Percentiles rank a stretch among this genome's conserved stretches.
These are phyloP conservation scores for Tiliacea citrago DNA, from an alignment of 2,888 invertebrate genomes.

Conservation along the genomic window DNA sequence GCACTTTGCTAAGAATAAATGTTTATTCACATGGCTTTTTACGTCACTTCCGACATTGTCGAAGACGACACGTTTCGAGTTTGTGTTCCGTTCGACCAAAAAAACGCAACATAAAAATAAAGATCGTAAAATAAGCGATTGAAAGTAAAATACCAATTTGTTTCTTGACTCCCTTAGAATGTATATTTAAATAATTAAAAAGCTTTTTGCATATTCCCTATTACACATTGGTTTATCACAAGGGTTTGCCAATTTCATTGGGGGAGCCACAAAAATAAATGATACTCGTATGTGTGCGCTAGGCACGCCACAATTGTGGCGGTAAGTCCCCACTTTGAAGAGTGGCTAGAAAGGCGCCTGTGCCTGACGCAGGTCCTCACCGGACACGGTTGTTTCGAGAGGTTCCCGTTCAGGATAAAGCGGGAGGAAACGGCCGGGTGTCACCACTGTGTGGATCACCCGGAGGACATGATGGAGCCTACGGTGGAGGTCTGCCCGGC, in stretches of 20 bases:
- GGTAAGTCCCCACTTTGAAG: too few species aligned
- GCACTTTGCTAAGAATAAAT: neutral
- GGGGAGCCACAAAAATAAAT: neutral
- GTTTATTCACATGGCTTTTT: neutral
- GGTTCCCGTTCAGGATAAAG: too few species aligned
- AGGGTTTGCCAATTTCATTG: slow-evolving; percentile 14
- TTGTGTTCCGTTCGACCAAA: neutral
- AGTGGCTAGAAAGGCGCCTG: too few species aligned
- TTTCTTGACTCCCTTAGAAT: neutral
- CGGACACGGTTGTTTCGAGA: too few species aligned
- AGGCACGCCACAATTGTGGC: too few species aligned
- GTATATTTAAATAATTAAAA: neutral
- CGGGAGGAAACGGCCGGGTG: too few species aligned
- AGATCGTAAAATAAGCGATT: neutral
- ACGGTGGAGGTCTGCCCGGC: too few species aligned
- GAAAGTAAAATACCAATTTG: neutral
- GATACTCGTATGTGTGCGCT: neutral
- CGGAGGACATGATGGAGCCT: too few species aligned
- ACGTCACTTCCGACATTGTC: neutral
- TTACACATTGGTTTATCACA: neutral
- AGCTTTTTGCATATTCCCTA: neutral
- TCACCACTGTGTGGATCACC: too few species aligned
- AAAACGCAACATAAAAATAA: neutral
- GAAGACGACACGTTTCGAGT: neutral
- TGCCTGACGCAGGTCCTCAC: too few species aligned